phyloP scores from a whole-genome alignment of 2,888 invertebrate species.

The Rugalucina vietnamica region DNA sequence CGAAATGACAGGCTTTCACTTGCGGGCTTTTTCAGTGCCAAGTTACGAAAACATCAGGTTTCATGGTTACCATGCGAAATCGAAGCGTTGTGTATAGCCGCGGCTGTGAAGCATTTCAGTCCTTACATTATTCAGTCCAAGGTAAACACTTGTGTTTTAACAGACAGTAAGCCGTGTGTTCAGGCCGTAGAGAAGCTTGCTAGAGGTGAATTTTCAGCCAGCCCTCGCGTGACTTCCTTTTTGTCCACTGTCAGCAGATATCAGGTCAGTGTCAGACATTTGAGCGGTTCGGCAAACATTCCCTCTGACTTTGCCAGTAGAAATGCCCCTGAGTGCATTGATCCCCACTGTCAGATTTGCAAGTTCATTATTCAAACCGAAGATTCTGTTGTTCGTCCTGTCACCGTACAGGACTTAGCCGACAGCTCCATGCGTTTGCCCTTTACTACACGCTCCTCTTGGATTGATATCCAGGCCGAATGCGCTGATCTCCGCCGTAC shows the following conservation, averaged over 20 bases:
- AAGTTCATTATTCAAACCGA: constrained; percentile 1
- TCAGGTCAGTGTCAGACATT: no score
- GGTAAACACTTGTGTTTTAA: constrained; percentile 42
- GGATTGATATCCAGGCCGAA: constrained; percentile 8
- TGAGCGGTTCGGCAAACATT: no score
- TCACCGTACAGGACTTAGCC: constrained; percentile 31
- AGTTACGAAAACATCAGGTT: constrained; percentile 63
- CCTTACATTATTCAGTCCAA: constrained; percentile 61
- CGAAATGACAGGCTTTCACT: constrained; percentile 35
- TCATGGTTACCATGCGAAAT: constrained; percentile 66
- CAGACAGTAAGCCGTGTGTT: constrained; percentile 65
- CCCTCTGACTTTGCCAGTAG: constrained; percentile 21
- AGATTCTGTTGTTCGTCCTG: constrained; percentile 36
- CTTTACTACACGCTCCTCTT: constrained; percentile 8
- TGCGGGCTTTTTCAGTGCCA: constrained; percentile 67
- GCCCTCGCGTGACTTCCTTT: constrained; percentile 61
- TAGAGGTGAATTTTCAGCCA: constrained; percentile 64
- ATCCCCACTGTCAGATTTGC: constrained; percentile 10
- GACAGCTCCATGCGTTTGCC: background rate
- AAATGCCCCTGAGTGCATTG: constrained; percentile 29
- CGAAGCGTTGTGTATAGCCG: constrained; percentile 60
- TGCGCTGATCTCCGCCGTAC: constrained; percentile 20
- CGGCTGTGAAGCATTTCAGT: constrained; percentile 61
- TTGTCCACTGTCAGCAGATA: constrained; percentile 53
- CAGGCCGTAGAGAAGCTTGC: constrained; percentile 61